These are phyloP conservation scores for Aleiodes leptofemur DNA, from an alignment of 2,888 invertebrate species.

Conservation along the genomic window DNA sequence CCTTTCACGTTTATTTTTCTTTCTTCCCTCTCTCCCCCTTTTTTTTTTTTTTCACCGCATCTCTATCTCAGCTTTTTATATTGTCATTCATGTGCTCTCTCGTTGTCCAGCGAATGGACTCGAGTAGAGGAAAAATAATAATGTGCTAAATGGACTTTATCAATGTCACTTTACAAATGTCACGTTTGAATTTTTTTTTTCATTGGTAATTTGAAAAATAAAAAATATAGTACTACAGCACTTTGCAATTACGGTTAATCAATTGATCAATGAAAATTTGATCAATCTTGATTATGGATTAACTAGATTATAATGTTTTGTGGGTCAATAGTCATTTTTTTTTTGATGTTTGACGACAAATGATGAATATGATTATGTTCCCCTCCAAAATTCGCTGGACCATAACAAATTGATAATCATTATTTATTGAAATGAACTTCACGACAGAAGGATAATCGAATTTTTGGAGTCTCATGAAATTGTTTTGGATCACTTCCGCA, in stretches of 20 bases:
- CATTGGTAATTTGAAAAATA: background rate
- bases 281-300: slow-evolving; percentile 6
- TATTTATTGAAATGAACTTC: background rate
- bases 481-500: background rate
- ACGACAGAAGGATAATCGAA: background rate
- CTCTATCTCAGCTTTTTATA: slow-evolving; percentile 8
- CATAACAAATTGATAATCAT: slow-evolving; percentile 16
- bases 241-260: slow-evolving; percentile 6
- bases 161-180: slow-evolving; percentile 19
- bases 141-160: slow-evolving; percentile 33
- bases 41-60: background rate
- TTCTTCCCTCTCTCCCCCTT: background rate
- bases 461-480: background rate
- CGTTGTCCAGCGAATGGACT: slow-evolving; percentile 7
- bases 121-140: slow-evolving; percentile 15
- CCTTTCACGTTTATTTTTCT: slow-evolving; percentile 13
- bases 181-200: background rate
- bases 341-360: background rate
- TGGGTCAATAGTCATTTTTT: slow-evolving; percentile 13
- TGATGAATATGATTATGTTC: background rate
- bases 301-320: slow-evolving; percentile 29
- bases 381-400: background rate
- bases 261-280: slow-evolving; percentile 1
- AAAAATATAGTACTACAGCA: background rate
- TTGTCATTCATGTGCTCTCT: background rate